Conservation (phyloP, 2,888 invertebrate species). For the Ophion obscuratus region DNA sequence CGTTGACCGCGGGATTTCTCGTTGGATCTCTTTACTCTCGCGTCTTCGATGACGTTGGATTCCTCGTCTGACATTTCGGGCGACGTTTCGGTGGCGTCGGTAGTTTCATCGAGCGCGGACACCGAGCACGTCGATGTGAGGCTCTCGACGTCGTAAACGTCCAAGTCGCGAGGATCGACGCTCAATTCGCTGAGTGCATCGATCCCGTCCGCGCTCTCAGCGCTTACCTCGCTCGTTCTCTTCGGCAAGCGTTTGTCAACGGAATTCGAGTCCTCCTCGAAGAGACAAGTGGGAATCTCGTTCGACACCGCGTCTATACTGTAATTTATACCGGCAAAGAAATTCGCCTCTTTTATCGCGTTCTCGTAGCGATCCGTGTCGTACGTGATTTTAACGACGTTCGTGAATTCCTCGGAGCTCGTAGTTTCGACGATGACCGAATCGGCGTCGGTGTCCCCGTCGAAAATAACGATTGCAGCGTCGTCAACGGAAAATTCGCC, state of each 20-base stretch:
- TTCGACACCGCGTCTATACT: slow-evolving; percentile 68
- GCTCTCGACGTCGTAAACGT: slow-evolving; percentile 64
- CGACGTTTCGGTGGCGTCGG: slow-evolving; percentile 11
- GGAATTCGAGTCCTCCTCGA: slow-evolving; percentile 69
- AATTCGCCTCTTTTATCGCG: slow-evolving; percentile 60
- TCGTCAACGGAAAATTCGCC: slow-evolving; percentile 23
- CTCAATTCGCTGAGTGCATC: slow-evolving; percentile 33
- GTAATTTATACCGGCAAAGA: slow-evolving; percentile 66
- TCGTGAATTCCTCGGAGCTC: slow-evolving; percentile 28
- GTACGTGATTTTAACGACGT: slow-evolving; percentile 20
- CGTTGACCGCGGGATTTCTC: neutral
- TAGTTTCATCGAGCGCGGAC: neutral
- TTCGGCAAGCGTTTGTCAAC: slow-evolving; percentile 47
- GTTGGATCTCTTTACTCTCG: neutral
- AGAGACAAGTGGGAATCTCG: slow-evolving; percentile 69
- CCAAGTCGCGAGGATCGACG: slow-evolving; percentile 55
- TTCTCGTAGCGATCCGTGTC: slow-evolving; percentile 52
- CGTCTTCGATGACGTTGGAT: too few relatives aligned
- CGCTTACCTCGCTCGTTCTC: slow-evolving; percentile 9
- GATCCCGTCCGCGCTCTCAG: neutral
- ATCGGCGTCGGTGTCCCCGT: neutral
- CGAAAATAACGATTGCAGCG: slow-evolving; percentile 40
- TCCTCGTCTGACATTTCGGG: slow-evolving; percentile 10
- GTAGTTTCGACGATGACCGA: slow-evolving; percentile 3
- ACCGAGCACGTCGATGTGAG: slow-evolving; percentile 49